Evolutionary conservation across 1,140 invertebrate genomes (phyloP), one percentile per base, ranked within the genome.

Genomic region (Copidosoma floridanum): DNA sequence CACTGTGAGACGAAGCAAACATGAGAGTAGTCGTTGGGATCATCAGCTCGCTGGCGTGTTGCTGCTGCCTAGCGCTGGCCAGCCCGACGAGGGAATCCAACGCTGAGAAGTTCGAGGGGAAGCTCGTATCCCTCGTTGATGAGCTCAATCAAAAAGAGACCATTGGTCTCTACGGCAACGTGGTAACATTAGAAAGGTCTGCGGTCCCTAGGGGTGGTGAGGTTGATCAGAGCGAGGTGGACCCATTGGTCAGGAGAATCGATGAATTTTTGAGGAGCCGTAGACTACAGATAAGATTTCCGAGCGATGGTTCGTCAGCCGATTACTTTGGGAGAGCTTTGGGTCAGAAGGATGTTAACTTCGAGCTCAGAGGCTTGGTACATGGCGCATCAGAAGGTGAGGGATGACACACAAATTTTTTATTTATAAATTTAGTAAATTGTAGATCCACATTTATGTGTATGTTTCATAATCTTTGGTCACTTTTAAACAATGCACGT

Each of bases 301-400:
- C 77, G 0, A 67, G 53, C 57, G 79, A 79, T 32, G 73, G 70
- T 20, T 79, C 79, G 14, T 56, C 76, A 0, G 74, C 68, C 21
- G 77, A 79, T 63, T 66, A 71, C 6, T 72, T 79, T 26, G 78
- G 75, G 14, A 70, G 78, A 41, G 78, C 77, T 10, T 51, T 81
- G 21, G 78, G 77, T 3, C 61, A 71, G 21, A 76, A 70, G 27
- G 71, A 71, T 12, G 26, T 80, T 52, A 70, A 70, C 14, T 63
- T 81, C 40, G 66, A 75, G 62, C 68, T 81, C 0, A 66, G 64
- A 57, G 64, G 62, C 18, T 46, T 81, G 20, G 73, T 70, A 2
- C 47, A 60, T 0, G 77, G 73, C 37, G 68, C 75, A 20, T 80
- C 76, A 5, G 77, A 81, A 78, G 75, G 78, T 81, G 56, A 71